Base-by-base conservation (phyloP, 2,113 vertebrate genomes). In the Rousettus leschenaultii region DNA sequence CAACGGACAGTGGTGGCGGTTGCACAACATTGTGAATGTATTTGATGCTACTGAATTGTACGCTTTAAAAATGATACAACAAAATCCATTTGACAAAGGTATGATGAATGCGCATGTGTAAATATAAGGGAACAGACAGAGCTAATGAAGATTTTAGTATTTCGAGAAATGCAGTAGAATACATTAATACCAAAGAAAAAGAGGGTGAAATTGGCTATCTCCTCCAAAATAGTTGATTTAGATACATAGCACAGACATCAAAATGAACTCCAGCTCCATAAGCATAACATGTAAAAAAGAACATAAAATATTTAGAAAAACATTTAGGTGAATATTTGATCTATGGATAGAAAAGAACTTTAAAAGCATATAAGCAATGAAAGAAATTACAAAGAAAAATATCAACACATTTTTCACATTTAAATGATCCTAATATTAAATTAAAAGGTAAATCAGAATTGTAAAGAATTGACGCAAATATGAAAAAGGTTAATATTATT, bases 231-330 rank as follows among this genome's bases (percentile, higher is more conserved):
- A 75, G 33, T n/a, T 45, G 40, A 61, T 13, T 40, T 89, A 73
- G 9, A 24, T 12, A 30, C 24, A 19, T 0, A 33, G 33, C n/a
- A 75, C 14, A 59, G 38, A 74, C 59, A 95, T 33, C 28, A 87
- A 80, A 95, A 93, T 74, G 45, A 66, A 89, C 6, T 94, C 59
- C 14, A 82, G 30, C 59, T 89, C 71, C 10, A 89, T 79, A 18
- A 79, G 15, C 3, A 26, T 35, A 53, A 57, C 15, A 57, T 45
- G 30, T 45, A 87, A 84, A 79, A 68, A 68, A 57, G 19, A 53
- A 68, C 5, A 74, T 21, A 53, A 92, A 79, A 55, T 66, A 77
- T 40, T n/a, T 63, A 45, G 77, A 78, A 68, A 90, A 53, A 35
- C 16, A 53, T 78, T 73, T 51, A 61, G 14, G 22, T 68, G 21